These are phyloP conservation scores for Alouatta palliata DNA, from an alignment of 2,113 vertebrate species.

Conservation along the genomic window DNA sequence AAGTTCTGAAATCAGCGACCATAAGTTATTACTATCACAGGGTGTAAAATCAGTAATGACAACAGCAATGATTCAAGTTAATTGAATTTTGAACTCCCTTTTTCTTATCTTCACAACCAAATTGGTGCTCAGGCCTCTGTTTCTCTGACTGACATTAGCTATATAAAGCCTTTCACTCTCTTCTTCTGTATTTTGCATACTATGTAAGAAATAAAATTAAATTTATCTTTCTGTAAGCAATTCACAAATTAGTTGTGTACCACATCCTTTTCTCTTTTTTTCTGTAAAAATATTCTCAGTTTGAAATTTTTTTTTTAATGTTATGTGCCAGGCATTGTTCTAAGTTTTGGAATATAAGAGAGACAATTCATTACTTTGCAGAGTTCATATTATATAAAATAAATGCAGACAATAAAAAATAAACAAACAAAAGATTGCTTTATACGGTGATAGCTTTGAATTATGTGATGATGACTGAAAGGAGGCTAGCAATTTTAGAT, in stretches of 20 bases:
- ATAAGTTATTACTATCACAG: conserved; percentile 47
- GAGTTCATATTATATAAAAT: not conserved
- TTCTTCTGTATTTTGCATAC: not conserved
- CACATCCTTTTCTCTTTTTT: not conserved
- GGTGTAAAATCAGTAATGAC: conserved; percentile 64
- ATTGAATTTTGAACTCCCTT: conserved; percentile 60
- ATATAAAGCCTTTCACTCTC: conserved; percentile 11
- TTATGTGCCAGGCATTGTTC: not conserved
- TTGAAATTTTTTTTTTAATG: not conserved
- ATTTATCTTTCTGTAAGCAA: not conserved
- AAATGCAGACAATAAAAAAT: not conserved
- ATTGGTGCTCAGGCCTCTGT: not conserved
- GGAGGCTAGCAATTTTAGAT: not conserved
- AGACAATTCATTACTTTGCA: not conserved
- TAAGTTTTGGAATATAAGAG: not conserved
- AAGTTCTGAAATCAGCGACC: conserved; percentile 53
- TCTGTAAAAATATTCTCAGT: not conserved
- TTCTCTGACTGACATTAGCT: conserved; percentile 32
- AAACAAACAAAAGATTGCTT: not conserved
- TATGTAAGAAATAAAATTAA: conserved; percentile 24
- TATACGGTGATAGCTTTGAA: not conserved
- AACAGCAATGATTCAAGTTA: conserved; percentile 61
- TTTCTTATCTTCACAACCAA: conserved; percentile 66
- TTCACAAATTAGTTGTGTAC: conserved; percentile 14
- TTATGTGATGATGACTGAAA: not conserved